Conservation (phyloP, 1,140 invertebrate species). For the Ostrea denselamellosa region DNA sequence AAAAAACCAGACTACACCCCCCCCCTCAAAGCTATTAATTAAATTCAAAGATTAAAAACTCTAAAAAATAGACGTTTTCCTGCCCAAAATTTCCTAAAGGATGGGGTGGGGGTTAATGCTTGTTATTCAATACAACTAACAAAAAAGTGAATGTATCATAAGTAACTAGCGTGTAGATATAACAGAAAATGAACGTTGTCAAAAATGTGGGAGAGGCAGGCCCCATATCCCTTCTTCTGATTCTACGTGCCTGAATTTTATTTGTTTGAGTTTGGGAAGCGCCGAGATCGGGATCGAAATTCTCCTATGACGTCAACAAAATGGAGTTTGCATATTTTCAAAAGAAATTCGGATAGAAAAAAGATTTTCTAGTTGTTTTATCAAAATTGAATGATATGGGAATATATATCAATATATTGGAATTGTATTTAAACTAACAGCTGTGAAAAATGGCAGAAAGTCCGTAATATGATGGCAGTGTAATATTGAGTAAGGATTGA, state of each 20-base stretch:
- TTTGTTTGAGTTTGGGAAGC: neutral
- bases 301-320: neutral
- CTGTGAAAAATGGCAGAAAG: neutral
- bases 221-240: neutral
- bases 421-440: neutral
- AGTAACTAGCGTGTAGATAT: too few relatives aligned
- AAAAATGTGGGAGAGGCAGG: neutral
- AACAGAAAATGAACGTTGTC: too few relatives aligned
- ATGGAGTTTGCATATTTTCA: constrained; percentile 28
- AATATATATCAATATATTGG: neutral
- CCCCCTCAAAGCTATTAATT: too few relatives aligned
- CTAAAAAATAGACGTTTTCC: too few relatives aligned
- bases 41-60: too few relatives aligned
- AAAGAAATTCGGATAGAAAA: neutral
- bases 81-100: too few relatives aligned
- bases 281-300: constrained; percentile 2
- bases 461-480: neutral
- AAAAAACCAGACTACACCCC: too few relatives aligned
- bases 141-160: too few relatives aligned
- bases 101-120: too few relatives aligned
- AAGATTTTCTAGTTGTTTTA: neutral
- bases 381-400: neutral
- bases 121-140: too few relatives aligned
- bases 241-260: neutral
- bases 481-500: neutral